Base-by-base conservation (phyloP, 1,140 invertebrate genomes). In the Anagrus nilaparvatae region DNA sequence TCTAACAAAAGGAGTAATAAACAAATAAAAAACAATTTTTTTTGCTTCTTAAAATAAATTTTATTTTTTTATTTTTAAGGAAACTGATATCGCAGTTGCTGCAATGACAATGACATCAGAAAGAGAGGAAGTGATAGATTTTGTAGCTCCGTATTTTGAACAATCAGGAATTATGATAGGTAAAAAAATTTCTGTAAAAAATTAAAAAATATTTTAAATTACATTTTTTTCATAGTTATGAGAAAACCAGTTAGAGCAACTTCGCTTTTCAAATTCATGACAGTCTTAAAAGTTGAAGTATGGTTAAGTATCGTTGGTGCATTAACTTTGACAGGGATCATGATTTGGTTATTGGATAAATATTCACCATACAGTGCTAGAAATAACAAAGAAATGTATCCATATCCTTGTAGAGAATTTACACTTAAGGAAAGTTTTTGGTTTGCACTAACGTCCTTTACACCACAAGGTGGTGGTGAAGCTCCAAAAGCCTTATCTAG, bases 211-310 rank as follows among this genome's bases (percentile, higher is more conserved):
- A n/a, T 38, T 12, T 25, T 9, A 9, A 35, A 12, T 31, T 49
- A 47, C 10, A 16, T 42, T 42, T 5, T n/a, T 48, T 47, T 63
- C 60, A 7, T 58, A 88, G 87, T 85, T 1, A 89, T 91, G 55
- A 72, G 87, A 9, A 88, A 89, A 60, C 84, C 85, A 2, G 77
- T 87, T 2, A 69, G 79, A 0, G 80, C 84, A 56, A 87, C 85
- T 3, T 89, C 85, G 0, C 65, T 91, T 0, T 93, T 93, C 62
- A 91, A 91, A 65, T 93, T 92, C 64, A 91, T 92, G 87, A 90
- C 86, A 0, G 88, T 93, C 0, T 65, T 93, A 1, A 77, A 81
- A 20, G 60, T 81, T 0, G 87, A 93, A 64, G 88, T 93, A 7
- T 92, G 88, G 87, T 60, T 91, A 8, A 88, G 85, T 54, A 90